A percentile compares a stretch with the other conserved stretches of the same genome.
phyloP scores from a whole-genome alignment of 2,113 vertebrate genomes.

The Chitala chitala region DNA sequence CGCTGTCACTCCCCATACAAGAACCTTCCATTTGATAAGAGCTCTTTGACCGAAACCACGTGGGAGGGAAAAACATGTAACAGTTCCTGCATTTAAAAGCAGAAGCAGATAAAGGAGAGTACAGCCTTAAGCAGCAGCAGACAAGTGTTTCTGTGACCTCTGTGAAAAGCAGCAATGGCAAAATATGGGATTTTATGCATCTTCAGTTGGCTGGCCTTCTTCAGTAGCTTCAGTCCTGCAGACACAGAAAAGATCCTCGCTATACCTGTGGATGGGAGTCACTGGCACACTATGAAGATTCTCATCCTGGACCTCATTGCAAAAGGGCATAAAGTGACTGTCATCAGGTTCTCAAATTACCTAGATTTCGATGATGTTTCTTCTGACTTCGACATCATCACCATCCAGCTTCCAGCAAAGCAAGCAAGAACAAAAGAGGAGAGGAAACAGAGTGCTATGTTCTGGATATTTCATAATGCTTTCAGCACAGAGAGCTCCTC shows the following conservation, averaged over 20 bases:
- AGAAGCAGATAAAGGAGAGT: neutral
- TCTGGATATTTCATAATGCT: conserved; percentile 31
- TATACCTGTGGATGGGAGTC: conserved; percentile 25
- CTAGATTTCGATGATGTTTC: conserved; percentile 1
- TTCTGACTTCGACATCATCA: conserved; percentile 21
- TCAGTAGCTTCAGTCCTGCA: neutral
- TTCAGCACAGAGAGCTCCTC: conserved; percentile 21
- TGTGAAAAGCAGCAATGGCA: neutral
- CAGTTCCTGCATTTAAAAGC: conserved; percentile 16
- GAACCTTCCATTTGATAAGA: conserved; percentile 17
- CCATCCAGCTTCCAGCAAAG: conserved; percentile 2
- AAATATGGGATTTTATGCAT: neutral
- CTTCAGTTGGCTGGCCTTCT: neutral
- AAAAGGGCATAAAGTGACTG: conserved; percentile 20
- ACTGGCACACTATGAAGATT: conserved; percentile 25
- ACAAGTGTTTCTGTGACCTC: neutral
- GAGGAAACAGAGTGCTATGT: conserved; percentile 18
- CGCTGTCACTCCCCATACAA: neutral
- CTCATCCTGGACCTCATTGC: conserved; percentile 22
- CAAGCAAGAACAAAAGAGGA: conserved; percentile 22
- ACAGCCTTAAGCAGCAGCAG: neutral
- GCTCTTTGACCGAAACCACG: conserved; percentile 20
- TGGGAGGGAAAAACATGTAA: conserved; percentile 12
- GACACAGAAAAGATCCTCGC: conserved; percentile 12
- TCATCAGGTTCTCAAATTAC: conserved; percentile 20